Evolutionary conservation across 2,113 vertebrate species (phyloP), one percentile per base, ranked within the genome.

Genomic region (Alligator mississippiensis): DNA sequence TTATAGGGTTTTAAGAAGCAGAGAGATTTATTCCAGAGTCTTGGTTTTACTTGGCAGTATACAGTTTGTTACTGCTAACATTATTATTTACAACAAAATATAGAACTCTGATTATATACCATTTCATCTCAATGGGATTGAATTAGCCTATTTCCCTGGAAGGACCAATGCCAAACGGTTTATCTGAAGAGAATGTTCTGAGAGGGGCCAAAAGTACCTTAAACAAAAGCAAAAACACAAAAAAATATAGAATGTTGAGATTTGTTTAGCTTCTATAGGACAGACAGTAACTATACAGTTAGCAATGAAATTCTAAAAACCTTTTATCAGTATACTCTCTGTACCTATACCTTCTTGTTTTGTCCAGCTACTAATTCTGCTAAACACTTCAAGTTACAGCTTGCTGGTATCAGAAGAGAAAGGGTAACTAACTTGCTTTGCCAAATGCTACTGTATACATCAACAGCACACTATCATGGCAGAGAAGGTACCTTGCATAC

Each of bases 61-160:
- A 86, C 90, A 89, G 84, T 57, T 97, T 82, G 80, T 75, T 95
- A 95, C 92, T 90, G 84, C 96, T 96, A 97, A 97, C 91, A 70
- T 94, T 96, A 97, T 93, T 95, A 97, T 95, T 97, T 97, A 96
- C 94, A 97, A 97, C 76, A 96, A 97, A 97, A 97, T 95, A 96
- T 83, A 98, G 97, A 92, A 85, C 94, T 92, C 93, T 96, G 97
- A 97, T 97, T 97, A 95, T 91, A 97, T 68, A 92, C 86, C 90
- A 95, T 94, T 90, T 91, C 12, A 79, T 90, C 66, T 90, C 93
- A 64, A 77, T 6, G 47, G 85, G 88, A 77, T 14, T 1, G 24
- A 95, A 87, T 88, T 80, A 89, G 89, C 96, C 93, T 68, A 92
- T 93, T 94, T 90, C 89, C 75, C 78, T 85, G 64, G 83, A 81